Conservation (phyloP, 2,113 vertebrate species). For the Eudyptes chrysolophus region DNA sequence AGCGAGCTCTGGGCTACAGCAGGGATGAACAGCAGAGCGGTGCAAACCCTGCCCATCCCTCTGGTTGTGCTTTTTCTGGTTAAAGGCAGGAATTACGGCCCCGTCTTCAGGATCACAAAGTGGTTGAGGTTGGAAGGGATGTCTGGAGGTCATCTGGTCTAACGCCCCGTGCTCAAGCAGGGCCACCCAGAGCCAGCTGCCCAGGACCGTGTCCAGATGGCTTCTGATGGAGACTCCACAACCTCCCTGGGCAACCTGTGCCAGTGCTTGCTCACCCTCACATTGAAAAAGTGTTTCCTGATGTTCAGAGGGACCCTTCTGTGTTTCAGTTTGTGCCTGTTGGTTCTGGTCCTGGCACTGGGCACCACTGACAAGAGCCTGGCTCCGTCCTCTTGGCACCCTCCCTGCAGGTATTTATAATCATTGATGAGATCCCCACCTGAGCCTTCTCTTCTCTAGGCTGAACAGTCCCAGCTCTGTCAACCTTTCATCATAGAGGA, state of each 20-base stretch:
- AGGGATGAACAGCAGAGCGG: accelerated
- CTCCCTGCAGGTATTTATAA: not conserved
- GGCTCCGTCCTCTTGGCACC: accelerated
- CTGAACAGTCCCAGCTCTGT: not conserved
- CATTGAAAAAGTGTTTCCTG: not conserved
- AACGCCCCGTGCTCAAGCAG: not conserved
- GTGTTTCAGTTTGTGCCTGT: not conserved
- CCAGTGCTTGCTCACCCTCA: not conserved
- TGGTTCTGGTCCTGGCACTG: not conserved
- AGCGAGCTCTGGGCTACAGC: not conserved
- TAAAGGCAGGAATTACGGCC: not conserved
- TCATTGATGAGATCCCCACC: not conserved
- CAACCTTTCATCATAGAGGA: not conserved
- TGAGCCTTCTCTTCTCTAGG: not conserved
- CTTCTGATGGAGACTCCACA: not conserved
- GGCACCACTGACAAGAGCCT: not conserved
- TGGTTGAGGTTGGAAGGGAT: not conserved
- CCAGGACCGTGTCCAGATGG: accelerated
- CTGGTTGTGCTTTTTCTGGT: not conserved
- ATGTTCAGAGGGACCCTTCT: not conserved
- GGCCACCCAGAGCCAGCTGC: not conserved
- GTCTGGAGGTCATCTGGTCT: not conserved
- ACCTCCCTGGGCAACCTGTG: not conserved
- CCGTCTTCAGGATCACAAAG: not conserved
- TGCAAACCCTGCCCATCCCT: not conserved